Evolutionary conservation across 2,113 vertebrate species (phyloP).

Genomic region (Platichthys stellatus): DNA sequence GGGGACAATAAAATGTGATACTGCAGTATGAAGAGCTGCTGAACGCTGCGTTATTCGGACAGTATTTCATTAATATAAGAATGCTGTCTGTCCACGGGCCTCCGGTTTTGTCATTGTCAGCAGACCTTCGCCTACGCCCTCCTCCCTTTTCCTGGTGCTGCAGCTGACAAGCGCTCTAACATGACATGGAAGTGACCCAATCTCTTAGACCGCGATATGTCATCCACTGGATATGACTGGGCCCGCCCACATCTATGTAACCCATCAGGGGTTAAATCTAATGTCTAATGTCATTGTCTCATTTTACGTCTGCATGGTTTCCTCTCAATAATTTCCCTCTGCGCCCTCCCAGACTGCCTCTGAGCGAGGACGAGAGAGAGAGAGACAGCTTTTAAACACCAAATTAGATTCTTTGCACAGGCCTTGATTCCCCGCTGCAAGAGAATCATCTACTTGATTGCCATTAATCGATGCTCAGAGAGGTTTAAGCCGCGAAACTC

Average conservation of each 20-base stretch:
- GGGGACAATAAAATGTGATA: background rate
- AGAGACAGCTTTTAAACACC: slow-evolving; percentile 7
- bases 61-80: slow-evolving; percentile 29
- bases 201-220: slow-evolving; percentile 17
- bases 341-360: background rate
- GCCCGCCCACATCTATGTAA: background rate
- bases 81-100: slow-evolving; percentile 6
- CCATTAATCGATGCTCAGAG: slow-evolving; percentile 44
- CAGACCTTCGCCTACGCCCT: slow-evolving; percentile 46
- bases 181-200: slow-evolving; percentile 52
- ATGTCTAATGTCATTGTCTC: background rate
- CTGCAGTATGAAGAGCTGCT: slow-evolving; percentile 14
- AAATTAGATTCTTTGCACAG: slow-evolving; percentile 29
- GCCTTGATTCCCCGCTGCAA: slow-evolving; percentile 12
- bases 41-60: slow-evolving; percentile 1
- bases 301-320: background rate
- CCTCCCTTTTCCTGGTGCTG: slow-evolving; percentile 64
- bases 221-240: slow-evolving; percentile 13
- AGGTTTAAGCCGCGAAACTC: slow-evolving; percentile 29
- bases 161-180: slow-evolving; percentile 52
- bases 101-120: slow-evolving; percentile 50
- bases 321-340: background rate
- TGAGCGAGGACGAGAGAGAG: background rate
- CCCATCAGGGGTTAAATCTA: background rate
- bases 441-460: slow-evolving; percentile 29